phyloP scores from a whole-genome alignment of 2,113 vertebrate genomes.

The Camelus bactrianus region DNA sequence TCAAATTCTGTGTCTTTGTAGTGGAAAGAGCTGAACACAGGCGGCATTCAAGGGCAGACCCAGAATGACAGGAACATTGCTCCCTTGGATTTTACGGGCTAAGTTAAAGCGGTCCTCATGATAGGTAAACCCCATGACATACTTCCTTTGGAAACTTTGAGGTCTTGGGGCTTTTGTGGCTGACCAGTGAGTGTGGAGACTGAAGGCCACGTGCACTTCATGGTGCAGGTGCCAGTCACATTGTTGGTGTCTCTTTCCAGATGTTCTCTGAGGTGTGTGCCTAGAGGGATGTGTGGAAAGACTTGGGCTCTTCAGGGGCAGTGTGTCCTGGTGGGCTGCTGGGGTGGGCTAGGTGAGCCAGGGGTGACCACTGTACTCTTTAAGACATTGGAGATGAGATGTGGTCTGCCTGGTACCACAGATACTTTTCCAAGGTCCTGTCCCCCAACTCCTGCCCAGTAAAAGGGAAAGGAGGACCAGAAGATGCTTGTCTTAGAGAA shows the following conservation, averaged over 20 bases:
- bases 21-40: not conserved
- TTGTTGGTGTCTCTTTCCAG: not conserved
- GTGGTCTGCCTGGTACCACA: not conserved
- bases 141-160: not conserved
- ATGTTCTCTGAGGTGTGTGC: not conserved
- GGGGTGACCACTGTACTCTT: not conserved
- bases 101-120: not conserved
- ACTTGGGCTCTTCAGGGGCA: not conserved
- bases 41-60: not conserved
- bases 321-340: not conserved
- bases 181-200: not conserved
- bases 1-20: not conserved
- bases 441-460: not conserved
- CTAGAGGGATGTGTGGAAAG: not conserved
- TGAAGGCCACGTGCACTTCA: not conserved
- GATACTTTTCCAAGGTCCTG: not conserved
- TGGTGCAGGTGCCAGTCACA: rapidly evolving
- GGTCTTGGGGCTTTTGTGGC: not conserved
- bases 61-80: not conserved
- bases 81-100: not conserved
- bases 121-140: not conserved
- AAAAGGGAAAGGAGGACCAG: slow-evolving; percentile 18
- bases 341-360: not conserved
- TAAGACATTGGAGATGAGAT: not conserved
- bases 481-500: not conserved